Conservation (phyloP, 2,888 invertebrate species). For the Bellardia bayeri region DNA sequence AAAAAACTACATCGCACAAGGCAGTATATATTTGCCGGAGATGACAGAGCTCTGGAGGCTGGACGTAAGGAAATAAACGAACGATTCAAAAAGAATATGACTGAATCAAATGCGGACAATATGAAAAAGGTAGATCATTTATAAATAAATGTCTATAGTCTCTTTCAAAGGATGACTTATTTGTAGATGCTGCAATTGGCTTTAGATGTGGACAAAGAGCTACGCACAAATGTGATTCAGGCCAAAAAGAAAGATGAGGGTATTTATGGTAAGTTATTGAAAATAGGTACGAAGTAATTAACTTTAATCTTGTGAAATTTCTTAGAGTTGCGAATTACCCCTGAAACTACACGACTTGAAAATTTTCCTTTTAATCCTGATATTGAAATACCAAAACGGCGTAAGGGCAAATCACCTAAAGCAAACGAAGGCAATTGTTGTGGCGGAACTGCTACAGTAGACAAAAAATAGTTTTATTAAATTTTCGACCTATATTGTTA, state of each 20-base stretch:
- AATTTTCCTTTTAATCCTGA: conserved; percentile 88
- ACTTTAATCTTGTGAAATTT: not conserved
- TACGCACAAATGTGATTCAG: conserved; percentile 90
- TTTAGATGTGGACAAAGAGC: conserved; percentile 88
- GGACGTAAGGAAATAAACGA: conserved; percentile 90
- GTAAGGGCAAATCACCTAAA: conserved; percentile 63
- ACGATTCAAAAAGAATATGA: conserved; percentile 89
- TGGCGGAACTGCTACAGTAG: conserved; percentile 56
- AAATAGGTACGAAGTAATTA: conserved; percentile 3
- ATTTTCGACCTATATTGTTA: not conserved
- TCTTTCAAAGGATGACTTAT: not conserved
- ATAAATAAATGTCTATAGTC: not conserved
- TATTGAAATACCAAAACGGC: conserved; percentile 82
- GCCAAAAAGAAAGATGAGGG: conserved; percentile 88
- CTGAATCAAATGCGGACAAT: conserved; percentile 86
- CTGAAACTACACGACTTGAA: conserved; percentile 84
- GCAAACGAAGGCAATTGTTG: conserved; percentile 75
- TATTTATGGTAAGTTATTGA: conserved; percentile 86
- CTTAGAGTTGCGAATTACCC: conserved; percentile 80
- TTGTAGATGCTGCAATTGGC: conserved; percentile 88
- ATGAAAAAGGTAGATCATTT: conserved; percentile 86
- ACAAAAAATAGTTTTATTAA: conserved; percentile 72
- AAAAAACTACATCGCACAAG: conserved; percentile 90
- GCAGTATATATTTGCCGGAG: conserved; percentile 88
- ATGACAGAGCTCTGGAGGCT: conserved; percentile 87